Base-by-base conservation (phyloP, 2,113 vertebrate species). In the Canis aureus region DNA sequence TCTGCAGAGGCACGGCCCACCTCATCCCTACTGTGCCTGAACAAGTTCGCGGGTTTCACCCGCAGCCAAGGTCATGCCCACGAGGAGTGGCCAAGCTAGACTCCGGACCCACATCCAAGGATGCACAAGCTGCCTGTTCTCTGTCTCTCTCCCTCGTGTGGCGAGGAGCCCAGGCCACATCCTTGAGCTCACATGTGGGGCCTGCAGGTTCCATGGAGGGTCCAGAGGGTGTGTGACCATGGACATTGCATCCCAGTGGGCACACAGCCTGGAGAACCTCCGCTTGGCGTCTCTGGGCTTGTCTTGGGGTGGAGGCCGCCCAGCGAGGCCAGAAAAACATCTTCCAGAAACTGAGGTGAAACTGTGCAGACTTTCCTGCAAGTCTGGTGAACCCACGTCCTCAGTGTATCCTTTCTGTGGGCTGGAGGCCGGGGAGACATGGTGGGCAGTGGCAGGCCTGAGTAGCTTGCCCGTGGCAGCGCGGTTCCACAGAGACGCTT, bases 181-280 rank as follows among this genome's bases (percentile, higher is more conserved):
- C 35, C 20, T 23, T 0, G 71, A 74, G 4, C 35, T 5, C 10
- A 2, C 35, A 43, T 20, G 11, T 2, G 35, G 35, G 35, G 25
- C n/a, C 32, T 1, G 17, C 0, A 10, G 57, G 74, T 11, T 19
- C 29, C 22, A 7, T 0, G 16, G 13, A 29, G 11, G 16, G n/a
- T 19, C 35, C 11, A 8, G 82, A 81, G 49, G 27, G n/a, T 0
- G 11, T 3, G 29, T 23, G 74, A 74, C 20, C 0, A 0, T 19
- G 11, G 8, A 19, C 29, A 7, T 25, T 1, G 13, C 57, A 17
- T 8, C 15, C 22, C 3, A 4, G 3, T 4, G 0, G 25, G 35
- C 29, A 13, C 35, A 1, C 19, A 6, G 13, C 8, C 43, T 43
- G 3, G 4, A 1, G 35, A 2, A 8, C 5, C 3, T 13, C 57